Base-by-base conservation (phyloP, 2,888 invertebrate genomes). In the Sericinus montela region DNA sequence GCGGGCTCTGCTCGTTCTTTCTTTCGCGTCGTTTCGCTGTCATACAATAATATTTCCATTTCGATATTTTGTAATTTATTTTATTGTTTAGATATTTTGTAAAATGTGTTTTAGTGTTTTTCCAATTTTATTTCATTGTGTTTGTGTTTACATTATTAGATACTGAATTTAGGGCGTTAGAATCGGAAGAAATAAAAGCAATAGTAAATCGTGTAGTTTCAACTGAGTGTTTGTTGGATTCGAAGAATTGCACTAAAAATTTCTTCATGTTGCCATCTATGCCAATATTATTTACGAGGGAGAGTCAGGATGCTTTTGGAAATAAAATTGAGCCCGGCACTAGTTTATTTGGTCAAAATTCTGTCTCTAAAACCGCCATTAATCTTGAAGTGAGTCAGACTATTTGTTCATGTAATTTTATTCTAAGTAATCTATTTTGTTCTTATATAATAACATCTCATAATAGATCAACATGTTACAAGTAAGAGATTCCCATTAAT, bases 211-310 rank as follows among this genome's bases (percentile, higher is more conserved):
- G 49, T 55, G 36, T 38, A 53, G 57, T 56, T 53, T 15, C 39
- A 19, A 41, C 13, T 19, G 19, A 58, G 56, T 53, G 59, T 42
- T 69, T 72, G 67, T 64, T 62, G 69, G 65, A 63, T 63, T 66
- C 63, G 60, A 64, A 65, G 65, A 63, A 59, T 59, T 60, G 58
- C 61, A 58, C 58, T 51, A 56, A 67, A 56, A 70, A 68, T 67
- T 65, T 69, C 73, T 75, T 80, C 68, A 89, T 89, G 89, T 74
- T 89, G 75, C 89, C 89, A 72, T 89, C 89, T 65, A 89, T 89
- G 89, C 89, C 89, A 50, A 67, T 87, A 55, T 65, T 89, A 63
- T 86, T 85, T 58, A 69, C 80, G 29, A 80, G 82, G 58, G 89
- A 89, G 46, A 89, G 88, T 62, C 86, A 83, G 65, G 88, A 88